A percentile compares a stretch with the other conserved stretches of the same genome.
Conservation (phyloP, 1,140 invertebrate species). For the Berghia stephanieae region DNA sequence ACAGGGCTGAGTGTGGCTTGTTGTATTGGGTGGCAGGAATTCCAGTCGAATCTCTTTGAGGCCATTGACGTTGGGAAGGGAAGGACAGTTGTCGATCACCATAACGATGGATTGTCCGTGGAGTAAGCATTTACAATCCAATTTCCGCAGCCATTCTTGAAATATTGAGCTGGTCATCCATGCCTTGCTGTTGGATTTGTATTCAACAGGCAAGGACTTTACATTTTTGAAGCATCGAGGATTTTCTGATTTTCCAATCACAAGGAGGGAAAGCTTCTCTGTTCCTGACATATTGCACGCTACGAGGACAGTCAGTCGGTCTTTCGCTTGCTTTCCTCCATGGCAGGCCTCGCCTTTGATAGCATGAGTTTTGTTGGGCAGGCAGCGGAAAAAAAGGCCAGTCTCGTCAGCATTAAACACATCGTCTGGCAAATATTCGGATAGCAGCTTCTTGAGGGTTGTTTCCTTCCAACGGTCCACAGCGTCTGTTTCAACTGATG, state of each 20-base stretch:
- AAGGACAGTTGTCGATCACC: no score
- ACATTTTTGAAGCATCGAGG: slow-evolving; percentile 68
- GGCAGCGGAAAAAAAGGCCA: slow-evolving; percentile 35
- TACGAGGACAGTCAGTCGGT: slow-evolving; percentile 66
- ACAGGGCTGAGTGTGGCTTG: no score
- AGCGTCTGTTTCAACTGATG: background rate
- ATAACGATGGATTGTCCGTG: no score
- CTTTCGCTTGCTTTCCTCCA: slow-evolving; percentile 66
- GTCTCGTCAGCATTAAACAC: slow-evolving; percentile 44
- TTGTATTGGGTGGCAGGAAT: no score
- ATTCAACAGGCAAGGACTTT: no score
- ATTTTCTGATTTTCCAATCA: slow-evolving; percentile 68
- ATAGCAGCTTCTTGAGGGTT: background rate
- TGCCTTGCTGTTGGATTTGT: no score
- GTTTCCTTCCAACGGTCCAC: background rate
- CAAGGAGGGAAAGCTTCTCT: slow-evolving; percentile 61
- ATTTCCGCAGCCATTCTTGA: no score
- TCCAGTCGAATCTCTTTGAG: no score
- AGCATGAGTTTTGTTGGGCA: slow-evolving; percentile 36
- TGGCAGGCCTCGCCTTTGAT: slow-evolving; percentile 35
- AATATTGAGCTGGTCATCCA: no score
- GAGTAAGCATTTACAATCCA: no score
- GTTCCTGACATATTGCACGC: slow-evolving; percentile 64
- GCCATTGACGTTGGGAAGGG: no score
- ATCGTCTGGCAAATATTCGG: background rate